phyloP scores from a whole-genome alignment of 2,113 vertebrate species.

The Paramisgurnus dabryanus region DNA sequence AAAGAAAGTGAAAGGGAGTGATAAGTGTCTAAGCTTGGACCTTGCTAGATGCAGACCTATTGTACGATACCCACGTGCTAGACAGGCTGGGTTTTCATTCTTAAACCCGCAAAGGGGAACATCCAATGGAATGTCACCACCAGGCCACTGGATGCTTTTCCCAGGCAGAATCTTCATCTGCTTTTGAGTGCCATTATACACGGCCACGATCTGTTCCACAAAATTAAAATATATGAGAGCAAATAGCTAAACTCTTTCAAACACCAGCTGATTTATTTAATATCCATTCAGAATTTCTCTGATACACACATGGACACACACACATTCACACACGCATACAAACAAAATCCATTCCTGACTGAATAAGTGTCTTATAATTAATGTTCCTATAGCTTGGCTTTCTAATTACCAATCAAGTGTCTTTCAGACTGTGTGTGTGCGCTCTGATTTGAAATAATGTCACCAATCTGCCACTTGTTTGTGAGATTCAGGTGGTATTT shows the following conservation, averaged over 20 bases:
- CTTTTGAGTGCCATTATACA: constrained; percentile 83
- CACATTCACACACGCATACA: not conserved
- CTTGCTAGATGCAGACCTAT: not conserved
- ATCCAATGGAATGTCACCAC: constrained; percentile 78
- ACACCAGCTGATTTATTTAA: constrained; percentile 31
- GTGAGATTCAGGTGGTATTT: constrained; percentile 16
- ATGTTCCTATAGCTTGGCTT: constrained; percentile 34
- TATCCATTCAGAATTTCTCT: constrained; percentile 1
- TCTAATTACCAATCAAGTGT: constrained; percentile 33
- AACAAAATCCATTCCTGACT: not conserved
- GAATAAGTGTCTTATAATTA: constrained; percentile 40
- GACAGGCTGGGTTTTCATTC: constrained; percentile 77
- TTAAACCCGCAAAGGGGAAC: constrained; percentile 87
- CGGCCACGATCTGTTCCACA: constrained; percentile 78
- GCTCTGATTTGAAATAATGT: not conserved
- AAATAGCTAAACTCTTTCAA: not conserved
- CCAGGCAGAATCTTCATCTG: constrained; percentile 73
- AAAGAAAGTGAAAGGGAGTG: not conserved
- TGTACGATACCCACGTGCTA: constrained; percentile 34
- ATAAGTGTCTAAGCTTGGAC: not conserved
- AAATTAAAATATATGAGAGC: not conserved
- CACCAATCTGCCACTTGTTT: constrained; percentile 3
- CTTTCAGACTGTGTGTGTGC: not conserved
- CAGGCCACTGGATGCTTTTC: constrained; percentile 79
- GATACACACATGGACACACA: not conserved